phyloP scores from a whole-genome alignment of 2,113 vertebrate genomes.

The Symphodus melops region DNA sequence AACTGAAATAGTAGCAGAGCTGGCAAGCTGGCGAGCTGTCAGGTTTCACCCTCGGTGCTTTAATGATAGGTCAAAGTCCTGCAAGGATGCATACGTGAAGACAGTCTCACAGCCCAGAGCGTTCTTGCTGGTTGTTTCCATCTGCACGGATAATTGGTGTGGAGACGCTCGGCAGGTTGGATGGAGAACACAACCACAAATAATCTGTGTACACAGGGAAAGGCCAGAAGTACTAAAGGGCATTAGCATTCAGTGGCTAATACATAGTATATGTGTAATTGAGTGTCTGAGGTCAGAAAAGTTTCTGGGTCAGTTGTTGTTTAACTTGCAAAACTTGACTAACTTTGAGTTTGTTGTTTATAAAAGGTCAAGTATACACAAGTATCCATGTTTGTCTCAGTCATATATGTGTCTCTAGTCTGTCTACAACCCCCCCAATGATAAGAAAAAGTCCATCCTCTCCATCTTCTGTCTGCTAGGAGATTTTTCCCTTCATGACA shows the following conservation, averaged over 20 bases:
- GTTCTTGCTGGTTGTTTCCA: background rate
- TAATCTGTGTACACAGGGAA: background rate
- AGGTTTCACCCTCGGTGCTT: constrained; percentile 7
- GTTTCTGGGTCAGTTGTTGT: background rate
- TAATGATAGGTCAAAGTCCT: constrained; percentile 11
- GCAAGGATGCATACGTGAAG: background rate
- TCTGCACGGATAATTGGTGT: constrained; percentile 11
- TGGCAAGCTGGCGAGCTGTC: constrained; percentile 8
- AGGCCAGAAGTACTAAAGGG: background rate
- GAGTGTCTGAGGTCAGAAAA: background rate
- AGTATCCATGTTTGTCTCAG: too few species aligned
- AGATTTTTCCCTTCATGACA: too few species aligned
- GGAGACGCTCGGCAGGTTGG: constrained; percentile 1
- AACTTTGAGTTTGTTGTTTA: too few species aligned
- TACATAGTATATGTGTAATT: background rate
- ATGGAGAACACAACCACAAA: background rate
- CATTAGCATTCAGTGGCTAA: background rate
- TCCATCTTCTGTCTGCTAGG: too few species aligned
- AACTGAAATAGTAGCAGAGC: background rate
- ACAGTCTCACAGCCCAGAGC: constrained; percentile 9
- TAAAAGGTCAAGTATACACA: too few species aligned
- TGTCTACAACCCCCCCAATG: too few species aligned
- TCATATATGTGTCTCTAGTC: too few species aligned
- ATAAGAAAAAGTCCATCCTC: too few species aligned
- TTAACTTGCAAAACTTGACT: background rate